Conservation (phyloP, 2,113 vertebrate genomes). For the Pachypanchax playfairii region DNA sequence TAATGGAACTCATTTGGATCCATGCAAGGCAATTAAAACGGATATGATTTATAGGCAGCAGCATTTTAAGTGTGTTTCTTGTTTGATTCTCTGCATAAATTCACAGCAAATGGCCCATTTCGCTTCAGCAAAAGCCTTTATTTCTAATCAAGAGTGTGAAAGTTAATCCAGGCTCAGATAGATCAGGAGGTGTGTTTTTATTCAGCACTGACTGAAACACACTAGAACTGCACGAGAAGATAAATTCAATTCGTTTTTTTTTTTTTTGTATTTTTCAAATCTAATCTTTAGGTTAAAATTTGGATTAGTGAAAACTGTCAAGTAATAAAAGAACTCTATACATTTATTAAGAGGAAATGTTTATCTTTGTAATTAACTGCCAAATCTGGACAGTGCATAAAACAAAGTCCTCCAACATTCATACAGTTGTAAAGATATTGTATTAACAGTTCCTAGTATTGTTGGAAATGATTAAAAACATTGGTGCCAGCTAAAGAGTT, state of each 20-base stretch:
- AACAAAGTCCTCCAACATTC: no score
- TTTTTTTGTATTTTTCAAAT: background rate
- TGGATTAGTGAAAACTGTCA: no score
- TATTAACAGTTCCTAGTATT: no score
- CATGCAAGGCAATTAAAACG: slow-evolving; percentile 49
- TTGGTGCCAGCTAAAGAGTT: no score
- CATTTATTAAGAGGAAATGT: no score
- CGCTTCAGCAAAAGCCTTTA: background rate
- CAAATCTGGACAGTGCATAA: no score
- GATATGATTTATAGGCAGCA: slow-evolving; percentile 42
- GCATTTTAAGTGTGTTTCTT: slow-evolving; percentile 28
- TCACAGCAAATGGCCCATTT: slow-evolving; percentile 30
- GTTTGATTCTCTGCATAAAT: slow-evolving; percentile 28
- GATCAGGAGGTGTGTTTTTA: slow-evolving; percentile 16
- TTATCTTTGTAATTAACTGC: no score
- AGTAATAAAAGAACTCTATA: no score
- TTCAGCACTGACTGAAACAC: slow-evolving; percentile 9
- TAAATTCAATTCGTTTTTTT: background rate
- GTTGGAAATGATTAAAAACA: no score
- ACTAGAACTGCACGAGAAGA: background rate
- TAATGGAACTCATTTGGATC: slow-evolving; percentile 42
- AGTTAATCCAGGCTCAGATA: slow-evolving; percentile 7
- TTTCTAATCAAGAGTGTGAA: slow-evolving; percentile 13
- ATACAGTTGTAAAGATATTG: no score
- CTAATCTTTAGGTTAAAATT: no score